Conservation (phyloP, 1,140 invertebrate genomes). For the Olivierus martensii region DNA sequence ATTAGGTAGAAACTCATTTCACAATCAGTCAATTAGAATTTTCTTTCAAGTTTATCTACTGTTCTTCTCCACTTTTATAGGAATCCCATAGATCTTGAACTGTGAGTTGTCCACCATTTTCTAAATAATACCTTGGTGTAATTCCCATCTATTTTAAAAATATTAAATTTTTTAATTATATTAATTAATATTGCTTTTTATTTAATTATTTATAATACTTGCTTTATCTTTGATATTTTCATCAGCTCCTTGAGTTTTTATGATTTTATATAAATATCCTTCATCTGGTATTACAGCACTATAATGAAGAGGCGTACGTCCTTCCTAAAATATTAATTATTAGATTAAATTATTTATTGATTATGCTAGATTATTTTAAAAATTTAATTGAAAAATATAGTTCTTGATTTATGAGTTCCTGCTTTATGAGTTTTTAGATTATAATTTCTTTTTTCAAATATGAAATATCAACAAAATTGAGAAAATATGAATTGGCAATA, state of each 20-base stretch:
- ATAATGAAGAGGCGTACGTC: conserved; percentile 77
- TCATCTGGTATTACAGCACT: conserved; percentile 64
- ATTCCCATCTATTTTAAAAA: conserved; percentile 30
- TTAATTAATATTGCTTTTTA: conserved; percentile 11
- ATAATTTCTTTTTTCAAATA: no score
- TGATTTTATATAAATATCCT: conserved; percentile 63
- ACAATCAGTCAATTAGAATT: no score
- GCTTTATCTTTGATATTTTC: conserved; percentile 67
- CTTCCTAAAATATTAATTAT: conserved; percentile 50
- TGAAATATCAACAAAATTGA: no score
- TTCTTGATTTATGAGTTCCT: no score
- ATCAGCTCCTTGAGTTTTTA: conserved; percentile 71
- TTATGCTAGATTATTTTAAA: no score
- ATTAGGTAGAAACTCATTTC: no score
- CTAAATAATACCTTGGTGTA: conserved; percentile 52
- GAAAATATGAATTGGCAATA: no score
- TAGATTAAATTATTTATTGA: no score
- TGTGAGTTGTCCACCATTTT: conserved; percentile 25
- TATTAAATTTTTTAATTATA: no score
- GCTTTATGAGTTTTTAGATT: no score
- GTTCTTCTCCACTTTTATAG: not conserved
- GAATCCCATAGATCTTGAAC: conserved; percentile 12
- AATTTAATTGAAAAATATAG: no score
- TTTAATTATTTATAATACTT: conserved; percentile 27
- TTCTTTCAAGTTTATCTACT: no score